These are phyloP conservation scores for Excalfactoria chinensis DNA, from an alignment of 2,113 vertebrate species.

Conservation along the genomic window DNA sequence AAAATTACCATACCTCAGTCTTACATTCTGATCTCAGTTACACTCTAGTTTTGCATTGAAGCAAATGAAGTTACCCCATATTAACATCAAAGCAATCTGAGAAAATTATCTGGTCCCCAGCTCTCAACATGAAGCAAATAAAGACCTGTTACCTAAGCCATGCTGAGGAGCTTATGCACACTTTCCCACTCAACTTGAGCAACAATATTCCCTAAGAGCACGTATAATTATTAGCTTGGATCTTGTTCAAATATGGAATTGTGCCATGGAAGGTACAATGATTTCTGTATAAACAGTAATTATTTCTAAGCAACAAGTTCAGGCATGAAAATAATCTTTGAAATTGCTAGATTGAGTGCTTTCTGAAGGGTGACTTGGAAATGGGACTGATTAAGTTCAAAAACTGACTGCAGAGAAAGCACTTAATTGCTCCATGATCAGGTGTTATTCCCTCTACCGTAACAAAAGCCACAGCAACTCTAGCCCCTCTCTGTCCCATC, in stretches of 20 bases:
- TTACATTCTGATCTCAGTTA: rapidly evolving
- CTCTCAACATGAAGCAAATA: background rate
- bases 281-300: background rate
- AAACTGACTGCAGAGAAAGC: background rate
- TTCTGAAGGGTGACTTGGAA: background rate
- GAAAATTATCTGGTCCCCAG: background rate
- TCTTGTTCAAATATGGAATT: background rate
- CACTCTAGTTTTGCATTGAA: background rate
- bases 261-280: background rate
- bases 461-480: background rate
- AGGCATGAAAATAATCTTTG: background rate
- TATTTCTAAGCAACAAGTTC: background rate
- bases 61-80: background rate
- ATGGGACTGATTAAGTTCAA: background rate
- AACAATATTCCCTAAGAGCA: background rate
- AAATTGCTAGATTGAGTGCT: background rate
- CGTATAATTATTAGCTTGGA: background rate
- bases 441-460: background rate
- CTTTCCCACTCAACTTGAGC: background rate
- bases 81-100: background rate
- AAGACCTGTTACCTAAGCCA: background rate
- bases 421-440: background rate
- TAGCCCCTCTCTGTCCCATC: background rate
- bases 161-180: background rate
- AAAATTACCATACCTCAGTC: background rate